These are phyloP conservation scores for Cryptotis parvus DNA, from an alignment of 2,113 vertebrate genomes.

Conservation along the genomic window DNA sequence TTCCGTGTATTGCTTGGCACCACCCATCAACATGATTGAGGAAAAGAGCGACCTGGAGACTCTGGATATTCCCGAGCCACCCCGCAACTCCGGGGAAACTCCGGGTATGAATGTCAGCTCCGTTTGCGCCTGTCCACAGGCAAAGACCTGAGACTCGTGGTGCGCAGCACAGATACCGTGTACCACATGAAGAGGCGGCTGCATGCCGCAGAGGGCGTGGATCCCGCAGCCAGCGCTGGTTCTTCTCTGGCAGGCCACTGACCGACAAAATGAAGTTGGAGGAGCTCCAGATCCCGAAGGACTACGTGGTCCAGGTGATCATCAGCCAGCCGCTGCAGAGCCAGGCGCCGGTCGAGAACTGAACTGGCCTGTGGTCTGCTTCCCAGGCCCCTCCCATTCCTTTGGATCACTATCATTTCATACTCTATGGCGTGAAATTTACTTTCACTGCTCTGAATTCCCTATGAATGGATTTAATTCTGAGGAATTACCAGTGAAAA, in stretches of 20 bases:
- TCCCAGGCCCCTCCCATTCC: conserved; percentile 51
- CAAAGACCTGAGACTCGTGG: conserved; percentile 94
- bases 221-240: conserved; percentile 95
- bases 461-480: conserved; percentile 85
- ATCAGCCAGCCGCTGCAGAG: conserved; percentile 95
- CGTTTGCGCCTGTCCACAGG: conserved; percentile 97
- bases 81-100: conserved; percentile 91
- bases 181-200: conserved; percentile 97
- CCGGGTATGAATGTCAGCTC: conserved; percentile 95
- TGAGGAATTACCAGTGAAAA: conserved; percentile 86
- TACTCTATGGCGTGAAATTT: conserved; percentile 81
- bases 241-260: conserved; percentile 97
- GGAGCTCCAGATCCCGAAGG: conserved; percentile 98
- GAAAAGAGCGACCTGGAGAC: conserved; percentile 94
- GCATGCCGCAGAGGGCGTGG: conserved; percentile 93
- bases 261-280: conserved; percentile 98
- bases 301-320: conserved; percentile 99
- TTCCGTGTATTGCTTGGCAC: conserved; percentile 97
- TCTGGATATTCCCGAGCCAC: conserved; percentile 89
- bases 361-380: conserved; percentile 74
- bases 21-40: conserved; percentile 99
- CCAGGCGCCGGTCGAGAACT: conserved; percentile 94
- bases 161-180: conserved; percentile 95
- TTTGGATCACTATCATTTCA: conserved; percentile 62
- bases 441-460: conserved; percentile 82